Evolutionary conservation across 2,888 invertebrate genomes (phyloP).

Genomic region (Caenorhabditis zanzibari): DNA sequence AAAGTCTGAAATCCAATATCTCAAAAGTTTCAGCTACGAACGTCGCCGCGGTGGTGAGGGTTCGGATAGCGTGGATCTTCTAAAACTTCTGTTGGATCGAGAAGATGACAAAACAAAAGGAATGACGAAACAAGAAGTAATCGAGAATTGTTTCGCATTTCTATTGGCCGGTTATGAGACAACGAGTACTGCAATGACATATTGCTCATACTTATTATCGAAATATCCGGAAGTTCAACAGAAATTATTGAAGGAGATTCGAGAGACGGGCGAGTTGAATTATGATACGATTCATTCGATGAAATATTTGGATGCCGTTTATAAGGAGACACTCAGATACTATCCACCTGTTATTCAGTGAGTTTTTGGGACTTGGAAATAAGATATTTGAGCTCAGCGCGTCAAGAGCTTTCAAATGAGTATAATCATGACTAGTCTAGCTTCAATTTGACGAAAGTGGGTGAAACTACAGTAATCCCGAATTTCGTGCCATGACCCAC

Average conservation of each 20-base stretch:
- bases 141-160: constrained; percentile 85
- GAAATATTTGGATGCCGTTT: constrained; percentile 80
- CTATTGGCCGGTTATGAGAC: constrained; percentile 86
- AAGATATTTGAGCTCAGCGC: not conserved
- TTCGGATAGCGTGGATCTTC: constrained; percentile 70
- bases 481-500: too few species aligned
- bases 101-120: constrained; percentile 58
- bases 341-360: constrained; percentile 80
- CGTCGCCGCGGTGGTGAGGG: constrained; percentile 59
- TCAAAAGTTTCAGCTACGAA: constrained; percentile 60
- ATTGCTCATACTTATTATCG: constrained; percentile 85
- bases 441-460: too few species aligned
- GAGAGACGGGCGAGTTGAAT: constrained; percentile 70
- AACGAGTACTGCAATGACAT: constrained; percentile 85
- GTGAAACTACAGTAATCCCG: too few species aligned
- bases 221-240: constrained; percentile 85
- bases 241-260: constrained; percentile 84
- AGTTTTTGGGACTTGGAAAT: constrained; percentile 26
- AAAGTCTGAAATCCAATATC: not conserved
- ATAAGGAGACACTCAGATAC: constrained; percentile 79
- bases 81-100: constrained; percentile 69
- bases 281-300: constrained; percentile 70
- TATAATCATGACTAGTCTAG: too few species aligned
- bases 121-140: constrained; percentile 78
- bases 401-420: too few species aligned